Evolutionary conservation across 2,888 invertebrate genomes (phyloP).

Genomic region (Zonitis immaculata): DNA sequence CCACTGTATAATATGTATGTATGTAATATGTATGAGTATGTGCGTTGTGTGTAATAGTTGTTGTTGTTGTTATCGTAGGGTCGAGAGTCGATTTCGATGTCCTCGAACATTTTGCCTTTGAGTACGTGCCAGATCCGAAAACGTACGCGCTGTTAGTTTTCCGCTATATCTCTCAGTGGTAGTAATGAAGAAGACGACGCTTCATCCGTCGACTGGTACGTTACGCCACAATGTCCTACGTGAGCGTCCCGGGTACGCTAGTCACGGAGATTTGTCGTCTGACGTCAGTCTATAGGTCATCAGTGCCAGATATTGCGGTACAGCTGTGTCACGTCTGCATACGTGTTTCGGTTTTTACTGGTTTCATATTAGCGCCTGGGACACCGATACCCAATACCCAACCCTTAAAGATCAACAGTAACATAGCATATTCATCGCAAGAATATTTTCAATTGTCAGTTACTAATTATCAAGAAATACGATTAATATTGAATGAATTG

Average conservation of each 20-base stretch:
- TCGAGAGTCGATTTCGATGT: constrained; percentile 1
- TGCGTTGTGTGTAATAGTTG: neutral
- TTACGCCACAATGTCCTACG: constrained; percentile 29
- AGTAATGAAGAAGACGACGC: constrained; percentile 22
- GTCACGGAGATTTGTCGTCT: constrained; percentile 42
- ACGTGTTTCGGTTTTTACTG: constrained; percentile 47
- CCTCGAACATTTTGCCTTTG: constrained; percentile 1
- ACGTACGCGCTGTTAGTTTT: constrained; percentile 11
- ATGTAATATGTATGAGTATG: no score
- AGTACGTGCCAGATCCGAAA: constrained; percentile 17
- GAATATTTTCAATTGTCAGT: no score
- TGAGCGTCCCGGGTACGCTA: constrained; percentile 39
- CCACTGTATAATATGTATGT: no score
- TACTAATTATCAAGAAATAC: no score
- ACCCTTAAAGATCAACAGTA: no score
- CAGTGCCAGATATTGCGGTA: constrained; percentile 42
- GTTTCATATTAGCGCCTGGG: constrained; percentile 39
- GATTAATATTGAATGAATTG: no score
- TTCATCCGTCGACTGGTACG: constrained; percentile 25
- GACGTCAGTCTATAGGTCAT: constrained; percentile 46
- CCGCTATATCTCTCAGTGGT: constrained; percentile 1
- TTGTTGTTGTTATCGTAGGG: neutral
- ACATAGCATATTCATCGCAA: no score
- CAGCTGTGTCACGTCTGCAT: constrained; percentile 48
- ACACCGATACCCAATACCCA: constrained; percentile 24